Conservation (phyloP, 2,888 invertebrate genomes). For the Electrophaes corylata region DNA sequence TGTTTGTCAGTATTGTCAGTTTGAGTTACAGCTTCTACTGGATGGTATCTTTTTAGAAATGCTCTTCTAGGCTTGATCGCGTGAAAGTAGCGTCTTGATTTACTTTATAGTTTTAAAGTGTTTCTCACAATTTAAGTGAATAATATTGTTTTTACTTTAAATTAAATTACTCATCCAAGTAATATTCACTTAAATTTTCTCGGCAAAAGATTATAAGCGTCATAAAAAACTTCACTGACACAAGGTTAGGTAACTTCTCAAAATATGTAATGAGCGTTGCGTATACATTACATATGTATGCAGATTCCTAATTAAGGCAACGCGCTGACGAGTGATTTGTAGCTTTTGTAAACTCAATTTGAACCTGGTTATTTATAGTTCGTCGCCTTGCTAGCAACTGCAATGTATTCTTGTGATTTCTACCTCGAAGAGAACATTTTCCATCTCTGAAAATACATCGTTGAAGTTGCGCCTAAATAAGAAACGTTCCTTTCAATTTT, state of each 20-base stretch:
- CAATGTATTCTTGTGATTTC: constrained; percentile 12
- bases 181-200: neutral
- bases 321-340: constrained; percentile 50
- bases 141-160: neutral
- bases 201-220: neutral
- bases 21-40: neutral
- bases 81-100: too few relatives aligned
- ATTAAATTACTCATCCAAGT: too few relatives aligned
- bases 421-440: constrained; percentile 7
- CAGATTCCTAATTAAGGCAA: constrained; percentile 52
- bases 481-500: too few relatives aligned
- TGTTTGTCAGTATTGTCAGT: neutral
- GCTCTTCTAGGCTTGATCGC: too few relatives aligned
- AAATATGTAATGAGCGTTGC: constrained; percentile 34
- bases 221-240: constrained; percentile 6
- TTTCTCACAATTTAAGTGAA: too few relatives aligned
- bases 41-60: neutral
- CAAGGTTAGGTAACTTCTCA: constrained; percentile 8
- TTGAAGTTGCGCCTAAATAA: too few relatives aligned
- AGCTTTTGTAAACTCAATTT: constrained; percentile 51
- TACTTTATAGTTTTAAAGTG: too few relatives aligned
- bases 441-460: neutral
- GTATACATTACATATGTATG: constrained; percentile 38
- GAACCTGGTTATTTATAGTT: constrained; percentile 55
- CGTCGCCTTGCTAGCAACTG: constrained; percentile 32